Base-by-base conservation (phyloP, 2,113 vertebrate species). In the Thunnus maccoyii region DNA sequence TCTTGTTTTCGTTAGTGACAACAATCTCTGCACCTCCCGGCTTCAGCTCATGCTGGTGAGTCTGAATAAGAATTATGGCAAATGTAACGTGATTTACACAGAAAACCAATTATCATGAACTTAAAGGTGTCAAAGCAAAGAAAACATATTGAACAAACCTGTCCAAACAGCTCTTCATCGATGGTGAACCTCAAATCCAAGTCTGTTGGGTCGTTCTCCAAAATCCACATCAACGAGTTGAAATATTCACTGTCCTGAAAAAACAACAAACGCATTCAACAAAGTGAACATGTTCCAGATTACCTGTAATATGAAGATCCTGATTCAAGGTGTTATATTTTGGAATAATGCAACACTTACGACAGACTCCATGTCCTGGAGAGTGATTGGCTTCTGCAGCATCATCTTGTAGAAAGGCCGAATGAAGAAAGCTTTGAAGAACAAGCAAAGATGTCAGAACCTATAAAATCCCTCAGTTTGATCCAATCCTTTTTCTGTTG, bases 361-460 rank as follows among this genome's bases (percentile, higher is more conserved):
- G 94, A 99, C 98, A n/a, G 98, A 99, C 87, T 99, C 98, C 98
- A 99, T 99, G 80, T 99, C 98, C 78, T 97, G 96, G 66, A 99
- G 96, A 0, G 93, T 97, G 91, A 99, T 99, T 9, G 95, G 90
- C 82, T 99, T 99, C 86, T 99, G 98, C 41, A 99, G 95, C 98
- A 98, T 99, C 98, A 99, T 99, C 94, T 99, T 99, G 94, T 99
- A 99, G 92, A 99, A 99, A 2, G 98, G 98, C 47, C 98, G 96
- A 89, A 99, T 99, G 90, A 99, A 99, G 92, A 99, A 99, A 12
- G 97, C 98, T 99, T 90, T 68, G 67, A 93, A 92, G 60, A 75
- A 54, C 8, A 73, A 62, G 67, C 10, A 84, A 32, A 76, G 25
- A 47, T 2, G 32, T 52, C 44, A 80, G 58, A 13, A 78, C 52